A percentile compares a stretch with the other conserved stretches of the same genome.
These are phyloP conservation scores for Slavum lentiscoides DNA, from an alignment of 2,888 invertebrate species.

Conservation along the genomic window DNA sequence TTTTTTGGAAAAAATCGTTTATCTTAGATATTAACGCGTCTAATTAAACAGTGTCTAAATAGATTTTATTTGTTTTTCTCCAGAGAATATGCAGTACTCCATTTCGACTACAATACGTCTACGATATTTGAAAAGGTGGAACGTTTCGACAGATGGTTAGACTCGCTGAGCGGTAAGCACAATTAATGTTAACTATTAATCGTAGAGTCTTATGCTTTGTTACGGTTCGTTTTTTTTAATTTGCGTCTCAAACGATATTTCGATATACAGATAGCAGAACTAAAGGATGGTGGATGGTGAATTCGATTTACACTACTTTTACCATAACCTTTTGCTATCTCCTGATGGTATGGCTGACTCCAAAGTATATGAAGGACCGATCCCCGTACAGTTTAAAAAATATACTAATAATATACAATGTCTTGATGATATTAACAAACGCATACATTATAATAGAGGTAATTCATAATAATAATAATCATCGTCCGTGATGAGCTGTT, in stretches of 20 bases:
- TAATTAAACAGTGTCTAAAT: too few species aligned
- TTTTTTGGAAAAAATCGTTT: too few species aligned
- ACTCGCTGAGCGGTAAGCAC: conserved; percentile 33
- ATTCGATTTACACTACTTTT: conserved; percentile 21
- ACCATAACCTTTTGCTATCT: conserved; percentile 36
- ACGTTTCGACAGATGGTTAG: conserved; percentile 27
- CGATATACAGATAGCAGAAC: conserved; percentile 19
- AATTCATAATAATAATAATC: neutral
- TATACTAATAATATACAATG: conserved; percentile 24
- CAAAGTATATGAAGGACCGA: conserved; percentile 24
- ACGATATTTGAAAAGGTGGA: conserved; percentile 17
- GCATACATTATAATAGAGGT: conserved; percentile 29
- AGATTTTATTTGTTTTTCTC: neutral
- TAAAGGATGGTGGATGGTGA: conserved; percentile 47
- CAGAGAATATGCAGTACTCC: conserved; percentile 21
- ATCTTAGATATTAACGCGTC: too few species aligned
- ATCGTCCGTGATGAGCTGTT: too few species aligned
- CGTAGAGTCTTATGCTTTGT: neutral
- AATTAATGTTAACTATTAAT: neutral
- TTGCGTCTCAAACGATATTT: neutral
- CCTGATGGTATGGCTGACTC: conserved; percentile 32
- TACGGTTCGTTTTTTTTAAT: neutral
- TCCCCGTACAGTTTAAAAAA: conserved; percentile 22
- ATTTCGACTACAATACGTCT: conserved; percentile 26
- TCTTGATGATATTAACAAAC: conserved; percentile 24